A percentile compares a stretch with the other conserved stretches of the same genome.
Evolutionary conservation across 2,888 invertebrate genomes (phyloP).

Genomic region (Scaptomyza parva): DNA sequence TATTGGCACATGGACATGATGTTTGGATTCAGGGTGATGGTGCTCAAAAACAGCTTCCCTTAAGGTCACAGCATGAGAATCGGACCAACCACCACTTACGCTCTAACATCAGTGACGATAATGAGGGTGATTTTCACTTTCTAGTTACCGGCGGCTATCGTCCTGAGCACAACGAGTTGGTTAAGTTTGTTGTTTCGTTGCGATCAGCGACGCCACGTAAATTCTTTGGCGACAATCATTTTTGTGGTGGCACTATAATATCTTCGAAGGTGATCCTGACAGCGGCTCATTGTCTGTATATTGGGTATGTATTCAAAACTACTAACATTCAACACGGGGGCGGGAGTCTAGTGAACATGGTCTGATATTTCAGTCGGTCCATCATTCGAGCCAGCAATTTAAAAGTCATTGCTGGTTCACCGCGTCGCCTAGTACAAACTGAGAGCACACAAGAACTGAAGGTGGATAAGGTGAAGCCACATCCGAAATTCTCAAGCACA

Average conservation of each 20-base stretch:
- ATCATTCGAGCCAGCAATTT: neutral
- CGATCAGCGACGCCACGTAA: constrained; percentile 6
- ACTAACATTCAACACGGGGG: neutral
- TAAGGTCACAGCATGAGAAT: neutral
- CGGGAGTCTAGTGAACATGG: neutral
- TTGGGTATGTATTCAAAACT: constrained; percentile 24
- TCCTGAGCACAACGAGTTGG: constrained; percentile 34
- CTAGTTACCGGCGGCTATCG: constrained; percentile 70
- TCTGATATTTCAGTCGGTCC: neutral
- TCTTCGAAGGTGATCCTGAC: constrained; percentile 46
- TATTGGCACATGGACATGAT: neutral
- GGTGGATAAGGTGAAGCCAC: constrained; percentile 17
- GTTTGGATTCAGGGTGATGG: constrained; percentile 1
- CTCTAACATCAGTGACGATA: neutral
- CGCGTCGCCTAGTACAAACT: constrained; percentile 42
- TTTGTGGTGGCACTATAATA: constrained; percentile 68
- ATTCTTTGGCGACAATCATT: constrained; percentile 66
- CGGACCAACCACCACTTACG: neutral
- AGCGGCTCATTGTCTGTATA: constrained; percentile 66
- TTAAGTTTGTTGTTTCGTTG: constrained; percentile 55
- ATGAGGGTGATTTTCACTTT: constrained; percentile 44
- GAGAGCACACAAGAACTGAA: constrained; percentile 24
- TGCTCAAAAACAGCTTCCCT: neutral
- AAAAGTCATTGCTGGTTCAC: constrained; percentile 48
- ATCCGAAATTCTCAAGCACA: constrained; percentile 33